Percentiles rank a stretch among this genome's conserved stretches.
Conservation (phyloP, 1,140 invertebrate species). For the Helicoverpa zea region DNA sequence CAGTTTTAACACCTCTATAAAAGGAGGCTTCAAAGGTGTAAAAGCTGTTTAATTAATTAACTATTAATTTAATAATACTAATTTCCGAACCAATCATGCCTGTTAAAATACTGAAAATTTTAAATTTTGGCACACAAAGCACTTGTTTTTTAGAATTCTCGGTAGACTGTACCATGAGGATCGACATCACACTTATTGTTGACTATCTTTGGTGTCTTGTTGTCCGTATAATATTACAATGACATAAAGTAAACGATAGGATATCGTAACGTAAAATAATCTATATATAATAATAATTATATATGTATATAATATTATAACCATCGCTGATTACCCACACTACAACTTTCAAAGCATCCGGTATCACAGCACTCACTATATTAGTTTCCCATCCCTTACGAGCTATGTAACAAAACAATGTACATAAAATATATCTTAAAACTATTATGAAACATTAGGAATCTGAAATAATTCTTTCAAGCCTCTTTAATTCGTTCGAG, state of each 20-base stretch:
- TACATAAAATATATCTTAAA: slow-evolving; percentile 68
- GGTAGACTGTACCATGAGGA: slow-evolving; percentile 6
- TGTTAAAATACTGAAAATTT: slow-evolving; percentile 58
- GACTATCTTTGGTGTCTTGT: slow-evolving; percentile 8
- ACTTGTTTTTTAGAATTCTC: slow-evolving; percentile 31
- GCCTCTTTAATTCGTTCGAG: slow-evolving; percentile 43
- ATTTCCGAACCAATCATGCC: slow-evolving; percentile 63
- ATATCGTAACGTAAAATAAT: slow-evolving; percentile 44
- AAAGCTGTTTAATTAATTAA: slow-evolving; percentile 78
- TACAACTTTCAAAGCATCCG: slow-evolving; percentile 66
- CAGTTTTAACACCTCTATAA: slow-evolving; percentile 80
- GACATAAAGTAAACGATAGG: slow-evolving; percentile 41
- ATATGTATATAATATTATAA: slow-evolving; percentile 52
- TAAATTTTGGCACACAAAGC: slow-evolving; percentile 73
- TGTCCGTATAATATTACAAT: slow-evolving; percentile 45
- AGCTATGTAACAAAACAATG: slow-evolving; percentile 71
- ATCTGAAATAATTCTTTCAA: slow-evolving; percentile 46
- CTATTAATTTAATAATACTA: slow-evolving; percentile 67
- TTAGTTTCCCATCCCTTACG: slow-evolving; percentile 71
- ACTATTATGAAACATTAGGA: slow-evolving; percentile 67
- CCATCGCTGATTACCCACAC: slow-evolving; percentile 62
- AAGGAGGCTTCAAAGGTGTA: slow-evolving; percentile 77
- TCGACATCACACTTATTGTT: not conserved
- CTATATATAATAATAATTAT: slow-evolving; percentile 27
- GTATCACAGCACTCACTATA: slow-evolving; percentile 81